Evolutionary conservation across 2,797 vertebrate genomes (phyloP), one percentile per base, ranked within the genome.

Genomic region (Steatocranus sp.): DNA sequence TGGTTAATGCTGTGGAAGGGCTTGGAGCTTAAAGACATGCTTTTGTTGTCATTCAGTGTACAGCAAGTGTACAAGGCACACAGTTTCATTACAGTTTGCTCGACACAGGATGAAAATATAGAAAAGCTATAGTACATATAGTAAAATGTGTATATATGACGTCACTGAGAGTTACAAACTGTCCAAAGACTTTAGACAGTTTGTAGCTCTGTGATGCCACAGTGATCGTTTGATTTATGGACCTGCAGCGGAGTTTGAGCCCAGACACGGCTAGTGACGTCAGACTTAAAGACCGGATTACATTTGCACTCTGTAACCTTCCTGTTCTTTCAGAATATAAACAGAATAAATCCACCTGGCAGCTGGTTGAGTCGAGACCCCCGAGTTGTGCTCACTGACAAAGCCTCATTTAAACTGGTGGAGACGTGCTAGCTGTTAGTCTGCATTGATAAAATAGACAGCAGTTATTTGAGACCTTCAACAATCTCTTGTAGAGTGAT

Each of bases 281-380:
- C 50, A 53, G 20, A 53, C 0, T 53, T 53, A 53, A 4, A 0
- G 20, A 53, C 20, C 11, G 7, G 50, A 25, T 27, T 15, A 15
- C 51, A 53, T 53, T 53, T 53, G 23, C 51, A 27, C 4, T 53
- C 51, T 25, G 51, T 27, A 53, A 27, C 23, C 51, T 15, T 53
- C 51, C 51, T 53, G 51, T 8, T 53, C 20, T 53, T 25, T 8
- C 50, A 53, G 50, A 53, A 14, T 53, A 0, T 25, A 53, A 8
- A 27, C 51, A 27, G 51, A 53, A 27, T 54, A 54, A 27, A 54
- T 27, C 23, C 51, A 54, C 23, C 51, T n/a, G 32, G 8, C 32
- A 3, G 32, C 32, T 34, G 32, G 8, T 34, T 9, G 32, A 34
- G 32, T 34, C 32, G 32, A 34, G 8, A 8, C 32, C 32, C 8